Base-by-base conservation (phyloP, 2,888 invertebrate species). In the Sminthurinus aureus region DNA sequence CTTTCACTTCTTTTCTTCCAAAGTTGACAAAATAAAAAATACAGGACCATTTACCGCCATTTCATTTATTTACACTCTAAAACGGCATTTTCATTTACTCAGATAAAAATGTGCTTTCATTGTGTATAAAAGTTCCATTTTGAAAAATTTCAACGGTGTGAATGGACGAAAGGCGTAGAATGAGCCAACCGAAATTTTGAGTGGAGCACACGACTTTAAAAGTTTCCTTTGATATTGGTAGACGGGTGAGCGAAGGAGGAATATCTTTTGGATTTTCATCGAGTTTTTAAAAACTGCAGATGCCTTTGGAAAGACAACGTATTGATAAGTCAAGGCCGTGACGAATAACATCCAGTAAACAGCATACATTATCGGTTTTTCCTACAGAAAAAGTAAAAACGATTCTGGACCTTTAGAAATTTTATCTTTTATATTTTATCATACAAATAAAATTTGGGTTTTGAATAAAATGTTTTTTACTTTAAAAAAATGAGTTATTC, bases 91-190 rank as follows among this genome's bases (percentile, higher is more conserved):
- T 50, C 18, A 74, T 3, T 11, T 2, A 18, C 38, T 8, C 8
- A 73, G n/a, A n/a, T 81, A 81, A 38, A 74, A 81, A 58, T 81
- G 74, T 9, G 71, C 15, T 38, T 81, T 81, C 58, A 81, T 74
- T 0, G 58, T 81, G 74, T 81, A 81, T 0, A 13, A 1, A 0
- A 58, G 18, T 58, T 81, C 74, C 74, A 74, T 64, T 26, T 81
- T 81, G 58, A 81, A 81, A n/a, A 81, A 74, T 64, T 81, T 81
- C 0, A 81, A 26, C 0, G 81, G 81, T 13, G 81, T 74, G 58
- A 74, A 71, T 4, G 50, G 73, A 20, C 52, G 38, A 38, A 81
- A 81, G n/a, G 6, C 26, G 52, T 81, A 81, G 26, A 81, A 26
- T 18, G 73, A 51, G 2, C 81, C 81, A 0, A 81, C 81, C 11